A percentile compares a stretch with the other conserved stretches of the same genome.
These are phyloP conservation scores for Anthopleura sola DNA, from an alignment of 64 coral and sea anemone species.

Conservation along the genomic window DNA sequence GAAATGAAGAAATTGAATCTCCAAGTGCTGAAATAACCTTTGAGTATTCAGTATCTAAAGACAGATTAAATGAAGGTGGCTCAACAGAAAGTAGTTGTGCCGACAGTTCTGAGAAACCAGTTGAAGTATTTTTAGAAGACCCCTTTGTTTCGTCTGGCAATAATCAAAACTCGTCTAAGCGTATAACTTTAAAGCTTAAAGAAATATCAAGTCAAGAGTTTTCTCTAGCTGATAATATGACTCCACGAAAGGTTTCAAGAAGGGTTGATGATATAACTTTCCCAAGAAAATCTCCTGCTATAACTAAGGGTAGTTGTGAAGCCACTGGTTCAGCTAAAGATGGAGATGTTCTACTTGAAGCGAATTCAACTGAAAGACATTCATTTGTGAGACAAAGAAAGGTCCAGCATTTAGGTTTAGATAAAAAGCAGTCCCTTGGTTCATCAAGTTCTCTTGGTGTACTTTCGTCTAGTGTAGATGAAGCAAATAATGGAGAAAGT, in stretches of 20 bases:
- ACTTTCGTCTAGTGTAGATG: neutral
- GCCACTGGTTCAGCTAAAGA: neutral
- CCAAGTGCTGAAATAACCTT: slow-evolving; percentile 3
- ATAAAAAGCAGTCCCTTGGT: neutral
- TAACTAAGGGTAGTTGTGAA: too few species aligned
- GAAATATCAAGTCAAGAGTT: neutral
- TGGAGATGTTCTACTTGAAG: neutral
- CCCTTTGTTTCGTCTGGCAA: neutral
- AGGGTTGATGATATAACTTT: neutral
- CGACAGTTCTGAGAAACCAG: neutral
- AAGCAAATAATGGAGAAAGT: neutral
- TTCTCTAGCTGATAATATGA: neutral
- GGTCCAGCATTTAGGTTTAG: neutral
- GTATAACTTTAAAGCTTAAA: slow-evolving; percentile 8
- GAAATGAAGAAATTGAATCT: neutral
- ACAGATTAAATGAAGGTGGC: neutral
- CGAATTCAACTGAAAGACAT: neutral
- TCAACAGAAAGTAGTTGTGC: neutral
- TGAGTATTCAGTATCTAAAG: neutral
- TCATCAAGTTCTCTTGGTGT: neutral
- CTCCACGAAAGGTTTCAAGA: neutral
- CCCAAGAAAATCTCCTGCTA: neutral
- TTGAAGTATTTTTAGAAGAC: neutral
- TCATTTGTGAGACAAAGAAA: neutral
- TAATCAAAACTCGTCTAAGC: neutral